Evolutionary conservation across 2,797 vertebrate genomes (phyloP), one percentile per base, ranked within the genome.

Genomic region (Cheirogaleus major): DNA sequence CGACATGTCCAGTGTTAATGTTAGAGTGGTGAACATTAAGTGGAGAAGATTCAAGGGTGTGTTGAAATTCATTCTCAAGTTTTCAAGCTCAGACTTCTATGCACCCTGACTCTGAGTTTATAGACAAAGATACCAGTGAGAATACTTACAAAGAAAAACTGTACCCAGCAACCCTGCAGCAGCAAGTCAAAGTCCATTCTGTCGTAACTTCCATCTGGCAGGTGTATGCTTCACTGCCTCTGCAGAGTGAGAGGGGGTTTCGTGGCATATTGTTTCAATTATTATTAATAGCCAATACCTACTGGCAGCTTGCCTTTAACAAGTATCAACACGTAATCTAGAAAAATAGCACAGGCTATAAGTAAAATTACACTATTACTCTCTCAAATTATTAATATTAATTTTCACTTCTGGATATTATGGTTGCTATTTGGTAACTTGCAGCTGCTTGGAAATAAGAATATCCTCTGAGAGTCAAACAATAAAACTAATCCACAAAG

Each of bases 221-320:
- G 80, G 3, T 1, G 3, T 7, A 4, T 1, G 15, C 63, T 45
- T 83, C 73, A 14, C 65, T 70, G 41, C 59, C 5, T 23, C 65
- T 27, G 70, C 17, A 57, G 43, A 84, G 32, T 6, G 1, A 30
- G 72, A 11, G 25, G 11, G 30, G 75, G 57, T 9, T 27, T 17
- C 25, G 4, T 0, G 12, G 55, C 18, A 11, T 84, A 61, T 87
- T 85, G 81, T 93, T 90, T 78, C 78, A 79, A 59, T 92, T 59
- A 73, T 92, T 70, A 84, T 81, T 70, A 89, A 95, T 15, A 4
- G 4, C n/a, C 11, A 13, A 7, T 38, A 20, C 50, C 50, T 55
- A 35, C 45, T 50, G 57, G 61, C 57, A 70, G 30, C 55, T 57
- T 92, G 61, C 57, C 87, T 92, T 79, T 81, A 17, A 55, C 85